These are phyloP conservation scores for Aproaerema taeniolella DNA, from an alignment of 2,888 invertebrate genomes.

Conservation along the genomic window DNA sequence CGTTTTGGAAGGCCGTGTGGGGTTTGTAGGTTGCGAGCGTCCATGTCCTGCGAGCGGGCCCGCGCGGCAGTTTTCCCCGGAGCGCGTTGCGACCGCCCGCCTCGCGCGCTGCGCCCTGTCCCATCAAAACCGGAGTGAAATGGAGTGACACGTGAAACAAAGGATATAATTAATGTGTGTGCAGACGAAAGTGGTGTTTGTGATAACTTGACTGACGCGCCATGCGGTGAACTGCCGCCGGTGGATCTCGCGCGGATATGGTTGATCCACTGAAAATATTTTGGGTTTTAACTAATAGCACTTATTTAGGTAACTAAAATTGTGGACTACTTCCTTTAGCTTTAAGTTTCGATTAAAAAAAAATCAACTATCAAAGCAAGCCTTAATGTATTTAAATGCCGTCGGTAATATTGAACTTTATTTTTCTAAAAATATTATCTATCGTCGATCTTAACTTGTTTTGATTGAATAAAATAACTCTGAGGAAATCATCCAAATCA, in stretches of 20 bases:
- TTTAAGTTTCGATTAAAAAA: too few relatives aligned
- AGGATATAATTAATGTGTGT: conserved; percentile 28
- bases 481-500: too few relatives aligned
- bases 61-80: conserved; percentile 68
- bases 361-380: too few relatives aligned
- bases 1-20: conserved; percentile 56
- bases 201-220: conserved; percentile 37
- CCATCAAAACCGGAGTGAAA: conserved; percentile 26
- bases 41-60: conserved; percentile 51
- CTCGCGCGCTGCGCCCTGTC: conserved; percentile 25
- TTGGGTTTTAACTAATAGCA: conserved; percentile 91
- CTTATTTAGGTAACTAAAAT: conserved; percentile 80
- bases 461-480: too few relatives aligned
- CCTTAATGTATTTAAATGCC: too few relatives aligned
- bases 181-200: conserved; percentile 23
- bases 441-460: too few relatives aligned
- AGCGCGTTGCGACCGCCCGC: conserved; percentile 53
- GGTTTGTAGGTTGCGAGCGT: conserved; percentile 50
- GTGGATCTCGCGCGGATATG: conserved; percentile 77
- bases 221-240: conserved; percentile 66
- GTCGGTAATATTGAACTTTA: too few relatives aligned
- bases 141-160: conserved; percentile 31
- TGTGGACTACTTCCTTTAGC: too few relatives aligned
- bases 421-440: too few relatives aligned
- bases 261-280: conserved; percentile 90